Evolutionary conservation across 2,113 vertebrate species (phyloP), one percentile per base, ranked within the genome.

Genomic region (Nestor notabilis): DNA sequence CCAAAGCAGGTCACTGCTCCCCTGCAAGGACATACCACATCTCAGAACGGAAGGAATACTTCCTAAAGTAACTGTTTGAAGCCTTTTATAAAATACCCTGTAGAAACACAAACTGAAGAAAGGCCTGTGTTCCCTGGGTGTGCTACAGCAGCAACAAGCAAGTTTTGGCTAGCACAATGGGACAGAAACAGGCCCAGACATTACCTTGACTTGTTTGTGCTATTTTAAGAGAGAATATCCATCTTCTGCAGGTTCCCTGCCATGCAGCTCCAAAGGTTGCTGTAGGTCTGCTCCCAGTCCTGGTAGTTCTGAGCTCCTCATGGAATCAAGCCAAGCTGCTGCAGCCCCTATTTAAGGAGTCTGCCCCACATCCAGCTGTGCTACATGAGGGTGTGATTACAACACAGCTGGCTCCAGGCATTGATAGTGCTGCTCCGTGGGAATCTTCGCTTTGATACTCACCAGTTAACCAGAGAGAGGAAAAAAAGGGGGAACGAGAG

Each of bases 291-390:
- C 19, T 43, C 23, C 20, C 35, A 35, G 3, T 2, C 15, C 53
- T 2, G 0, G 33, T 1, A 35, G 25, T 39, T 18, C 63, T 2
- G 1, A 44, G 16, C 28, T 21, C 23, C 50, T 41, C 29, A 1
- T 0, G 0, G 6, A 8, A 2, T 18, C 13, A 24, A 13, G 2
- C 4, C 29, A 11, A 3, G 2, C 1, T 19, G 11, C 41, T 8
- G 3, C 41, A 44, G 27, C 37, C 29, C 49, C 49, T 29, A 1
- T 10, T 28, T 4, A 4, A 65, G 60, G 60, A 31, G 0, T 63
- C 55, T 66, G 69, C 35, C 50, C 63, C 65, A 11, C 60, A 29
- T 5, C 37, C 81, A 93, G 85, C 69, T 89, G 90, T 69, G 84
- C 66, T 83, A 76, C n/a, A 1, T 3, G 9, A 21, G 39, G 33